Evolutionary conservation across 92 coral and sea anemone genomes (phyloP).

Genomic region (Zoanthus solanderi): DNA sequence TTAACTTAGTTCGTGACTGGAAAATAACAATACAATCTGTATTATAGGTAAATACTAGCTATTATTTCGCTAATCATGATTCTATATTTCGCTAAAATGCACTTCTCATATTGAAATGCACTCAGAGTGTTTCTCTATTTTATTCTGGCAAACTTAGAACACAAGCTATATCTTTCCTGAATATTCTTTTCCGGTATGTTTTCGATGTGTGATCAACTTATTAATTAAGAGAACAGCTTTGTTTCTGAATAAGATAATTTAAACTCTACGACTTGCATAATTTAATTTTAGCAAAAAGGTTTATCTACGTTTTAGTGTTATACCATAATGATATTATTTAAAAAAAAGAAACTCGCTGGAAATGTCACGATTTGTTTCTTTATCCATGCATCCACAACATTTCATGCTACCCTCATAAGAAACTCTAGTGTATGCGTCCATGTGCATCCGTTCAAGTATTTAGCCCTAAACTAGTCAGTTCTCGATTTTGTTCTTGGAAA

Average conservation of each 20-base stretch:
- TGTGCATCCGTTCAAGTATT: too few species aligned
- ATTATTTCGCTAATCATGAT: too few species aligned
- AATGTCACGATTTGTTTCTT: neutral
- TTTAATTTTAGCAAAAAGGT: neutral
- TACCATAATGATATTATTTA: neutral
- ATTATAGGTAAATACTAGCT: too few species aligned
- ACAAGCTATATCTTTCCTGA: neutral
- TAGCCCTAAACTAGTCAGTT: too few species aligned
- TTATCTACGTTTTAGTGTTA: neutral
- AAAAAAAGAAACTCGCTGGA: neutral
- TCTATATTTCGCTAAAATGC: too few species aligned
- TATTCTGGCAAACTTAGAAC: neutral
- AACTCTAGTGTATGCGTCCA: too few species aligned
- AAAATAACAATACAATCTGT: too few species aligned
- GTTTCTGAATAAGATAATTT: slow-evolving; percentile 18
- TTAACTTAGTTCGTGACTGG: too few species aligned
- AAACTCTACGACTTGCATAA: neutral
- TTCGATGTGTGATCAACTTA: neutral
- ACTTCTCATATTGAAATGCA: too few species aligned
- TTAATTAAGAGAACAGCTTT: neutral
- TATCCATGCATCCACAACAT: neutral
- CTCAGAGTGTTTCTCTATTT: too few species aligned
- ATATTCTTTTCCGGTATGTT: neutral
- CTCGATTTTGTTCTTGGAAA: too few species aligned
- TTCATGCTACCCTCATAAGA: too few species aligned